phyloP scores from a whole-genome alignment of 2,797 vertebrate genomes.

The Cryptoprocta ferox region DNA sequence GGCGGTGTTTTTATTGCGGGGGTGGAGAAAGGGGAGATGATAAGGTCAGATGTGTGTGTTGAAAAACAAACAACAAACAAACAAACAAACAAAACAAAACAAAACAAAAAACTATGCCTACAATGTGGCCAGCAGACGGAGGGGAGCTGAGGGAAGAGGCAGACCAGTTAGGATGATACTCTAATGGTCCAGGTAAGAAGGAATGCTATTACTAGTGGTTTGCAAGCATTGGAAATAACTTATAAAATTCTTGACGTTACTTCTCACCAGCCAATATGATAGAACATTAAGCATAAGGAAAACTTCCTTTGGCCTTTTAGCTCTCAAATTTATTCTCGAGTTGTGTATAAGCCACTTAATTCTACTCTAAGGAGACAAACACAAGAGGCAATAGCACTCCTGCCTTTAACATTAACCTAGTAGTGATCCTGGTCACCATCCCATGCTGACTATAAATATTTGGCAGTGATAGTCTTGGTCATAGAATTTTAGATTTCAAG shows the following conservation, averaged over 20 bases:
- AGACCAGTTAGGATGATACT: neutral
- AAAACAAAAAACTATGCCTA: neutral
- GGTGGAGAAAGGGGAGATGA: neutral
- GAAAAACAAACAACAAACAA: neutral
- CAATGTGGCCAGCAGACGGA: neutral
- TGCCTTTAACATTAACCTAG: too few species aligned
- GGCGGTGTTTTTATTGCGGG: neutral
- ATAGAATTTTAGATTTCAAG: neutral
- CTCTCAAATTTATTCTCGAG: neutral
- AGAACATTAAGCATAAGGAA: neutral
- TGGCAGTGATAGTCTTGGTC: neutral
- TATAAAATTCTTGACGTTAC: neutral
- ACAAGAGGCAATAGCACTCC: neutral
- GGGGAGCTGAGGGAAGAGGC: too few species aligned
- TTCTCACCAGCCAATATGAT: neutral
- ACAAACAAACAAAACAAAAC: too few species aligned
- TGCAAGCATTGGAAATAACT: neutral
- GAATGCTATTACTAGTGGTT: neutral
- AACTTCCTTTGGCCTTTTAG: neutral
- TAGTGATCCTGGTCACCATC: accelerated
- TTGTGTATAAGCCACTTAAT: neutral
- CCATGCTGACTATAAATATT: neutral
- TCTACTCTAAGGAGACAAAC: neutral
- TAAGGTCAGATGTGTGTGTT: neutral
- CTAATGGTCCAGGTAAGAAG: too few species aligned